Evolutionary conservation across 2,113 vertebrate genomes (phyloP), one percentile per base, ranked within the genome.

Genomic region (Ctenodactylus gundi): DNA sequence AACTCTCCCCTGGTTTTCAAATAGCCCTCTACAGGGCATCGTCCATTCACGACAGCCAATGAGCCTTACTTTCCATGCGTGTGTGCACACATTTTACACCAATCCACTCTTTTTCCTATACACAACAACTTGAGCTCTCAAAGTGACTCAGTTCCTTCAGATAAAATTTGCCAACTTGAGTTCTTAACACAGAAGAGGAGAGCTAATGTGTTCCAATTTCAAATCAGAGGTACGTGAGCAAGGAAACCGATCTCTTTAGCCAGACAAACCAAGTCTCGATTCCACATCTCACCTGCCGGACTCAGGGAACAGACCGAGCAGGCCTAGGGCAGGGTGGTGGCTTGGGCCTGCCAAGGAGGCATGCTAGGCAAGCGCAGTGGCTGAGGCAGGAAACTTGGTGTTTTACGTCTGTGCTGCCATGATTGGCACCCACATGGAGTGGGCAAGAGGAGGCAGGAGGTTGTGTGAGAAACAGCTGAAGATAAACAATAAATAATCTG

Each of bases 401-500:
- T 62, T 65, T 4, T 53, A 21, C 29, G 82, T 6, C 7, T 92
- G 53, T 53, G 41, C 86, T 36, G 90, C 90, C 68, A 41, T 49
- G 39, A 77, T 94, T 51, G 65, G 39, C n/a, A 46, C 51, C n/a
- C 44, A 70, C 62, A 1, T 70, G 39, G 27, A 94, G 27, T 49
- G 18, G 39, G 13, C 70, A 81, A 60, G n/a, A 60, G 65, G 70
- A 91, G 1, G 20, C 29, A 14, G 17, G 10, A 58, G 4, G 34
- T 51, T n/a, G 4, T 72, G 4, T 12, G 10, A 91, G 15, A 92
- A 51, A 23, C 20, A 49, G 2, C 23, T 34, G 23, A 87, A 93
- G 39, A 55, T 72, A 92, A 91, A 86, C 27, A 93, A 89, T 85
- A 92, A 93, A 53, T 46, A 80, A 75, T 18, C 18, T 58, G 14